A percentile compares a stretch with the other conserved stretches of the same genome.
Conservation (phyloP, 2,113 vertebrate genomes). For the Pampusana beccarii region DNA sequence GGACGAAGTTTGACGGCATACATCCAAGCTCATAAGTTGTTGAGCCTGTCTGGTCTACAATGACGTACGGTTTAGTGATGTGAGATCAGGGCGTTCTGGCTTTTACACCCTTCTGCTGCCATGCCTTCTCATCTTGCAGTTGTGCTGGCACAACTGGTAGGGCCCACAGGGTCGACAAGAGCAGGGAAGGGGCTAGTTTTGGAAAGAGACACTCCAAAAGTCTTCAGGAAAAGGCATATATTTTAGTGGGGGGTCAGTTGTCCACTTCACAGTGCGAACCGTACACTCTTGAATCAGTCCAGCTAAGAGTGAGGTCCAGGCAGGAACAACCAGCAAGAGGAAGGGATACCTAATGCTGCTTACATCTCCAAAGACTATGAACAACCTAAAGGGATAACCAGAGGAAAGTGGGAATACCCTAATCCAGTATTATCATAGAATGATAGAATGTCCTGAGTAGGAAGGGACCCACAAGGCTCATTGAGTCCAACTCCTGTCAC, state of each 20-base stretch:
- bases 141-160: neutral
- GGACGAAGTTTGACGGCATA: accelerated
- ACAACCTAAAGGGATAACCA: neutral
- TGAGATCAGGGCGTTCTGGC: neutral
- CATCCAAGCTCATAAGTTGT: neutral
- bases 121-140: neutral
- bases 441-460: too few relatives aligned
- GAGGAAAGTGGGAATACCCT: neutral
- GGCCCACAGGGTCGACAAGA: neutral
- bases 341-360: neutral
- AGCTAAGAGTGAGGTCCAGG: neutral
- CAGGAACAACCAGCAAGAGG: neutral
- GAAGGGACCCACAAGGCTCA: too few relatives aligned
- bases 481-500: too few relatives aligned
- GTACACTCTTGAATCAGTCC: neutral
- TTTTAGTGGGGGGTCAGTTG: neutral
- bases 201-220: neutral
- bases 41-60: neutral
- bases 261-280: neutral
- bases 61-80: accelerated
- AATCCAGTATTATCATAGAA: too few relatives aligned
- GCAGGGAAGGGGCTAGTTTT: neutral
- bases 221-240: neutral
- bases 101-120: neutral
- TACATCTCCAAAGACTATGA: neutral